Evolutionary conservation across 2,113 vertebrate genomes (phyloP).

Genomic region (Sturnira hondurensis): DNA sequence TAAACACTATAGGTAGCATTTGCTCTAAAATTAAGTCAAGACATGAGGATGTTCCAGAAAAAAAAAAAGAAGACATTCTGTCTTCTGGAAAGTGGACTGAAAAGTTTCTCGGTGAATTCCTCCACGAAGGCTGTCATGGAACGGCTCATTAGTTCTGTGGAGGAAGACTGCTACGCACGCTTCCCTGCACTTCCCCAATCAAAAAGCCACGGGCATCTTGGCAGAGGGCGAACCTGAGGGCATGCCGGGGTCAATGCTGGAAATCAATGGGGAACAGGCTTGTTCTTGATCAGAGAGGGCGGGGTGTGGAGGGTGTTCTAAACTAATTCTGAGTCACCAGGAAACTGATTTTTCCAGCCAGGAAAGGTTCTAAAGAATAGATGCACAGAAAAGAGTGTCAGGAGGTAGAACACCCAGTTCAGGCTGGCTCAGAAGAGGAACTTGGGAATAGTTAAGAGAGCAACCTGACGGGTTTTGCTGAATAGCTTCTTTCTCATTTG

Average conservation of each 20-base stretch:
- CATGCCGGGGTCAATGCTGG: neutral
- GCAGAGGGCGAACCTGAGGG: neutral
- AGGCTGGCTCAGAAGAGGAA: neutral
- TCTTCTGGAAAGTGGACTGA: neutral
- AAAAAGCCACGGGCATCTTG: neutral
- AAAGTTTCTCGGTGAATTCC: neutral
- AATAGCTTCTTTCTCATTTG: neutral
- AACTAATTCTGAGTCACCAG: constrained; percentile 6
- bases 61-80: neutral
- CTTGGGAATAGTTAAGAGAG: neutral
- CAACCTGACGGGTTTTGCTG: neutral
- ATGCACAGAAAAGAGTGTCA: neutral
- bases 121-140: neutral
- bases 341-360: neutral
- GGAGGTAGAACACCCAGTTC: neutral
- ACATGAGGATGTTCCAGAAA: neutral
- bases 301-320: neutral
- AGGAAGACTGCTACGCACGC: neutral
- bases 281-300: neutral
- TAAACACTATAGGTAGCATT: neutral
- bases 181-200: neutral
- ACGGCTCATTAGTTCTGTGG: neutral
- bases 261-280: neutral
- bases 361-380: neutral
- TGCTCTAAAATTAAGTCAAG: constrained; percentile 8